Evolutionary conservation across 2,797 vertebrate species (phyloP).

Genomic region (Arctocebus calabarensis): DNA sequence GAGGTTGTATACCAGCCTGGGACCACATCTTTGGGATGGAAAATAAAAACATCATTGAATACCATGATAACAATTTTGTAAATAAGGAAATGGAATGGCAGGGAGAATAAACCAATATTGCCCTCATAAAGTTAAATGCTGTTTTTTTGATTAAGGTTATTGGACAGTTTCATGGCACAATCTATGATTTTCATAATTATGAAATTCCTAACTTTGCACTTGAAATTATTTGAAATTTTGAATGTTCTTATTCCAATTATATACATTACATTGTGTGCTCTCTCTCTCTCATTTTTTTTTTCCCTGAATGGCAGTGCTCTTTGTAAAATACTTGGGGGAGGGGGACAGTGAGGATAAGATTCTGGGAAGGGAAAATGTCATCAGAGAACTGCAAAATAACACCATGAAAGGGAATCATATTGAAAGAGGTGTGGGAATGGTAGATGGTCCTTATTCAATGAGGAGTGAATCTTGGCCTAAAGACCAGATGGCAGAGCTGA

Average conservation of each 20-base stretch:
- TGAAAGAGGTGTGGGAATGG: conserved; percentile 83
- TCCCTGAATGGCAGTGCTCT: not conserved
- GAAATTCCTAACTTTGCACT: not conserved
- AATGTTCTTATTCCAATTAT: not conserved
- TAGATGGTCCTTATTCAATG: conserved; percentile 88
- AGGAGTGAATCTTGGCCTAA: conserved; percentile 86
- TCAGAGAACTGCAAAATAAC: conserved; percentile 72
- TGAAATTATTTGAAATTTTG: conserved; percentile 41
- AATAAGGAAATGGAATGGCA: conserved; percentile 71
- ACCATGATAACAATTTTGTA: conserved; percentile 60
- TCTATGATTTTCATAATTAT: conserved; percentile 51
- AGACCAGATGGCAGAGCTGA: conserved; percentile 88
- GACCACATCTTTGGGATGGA: conserved; percentile 32
- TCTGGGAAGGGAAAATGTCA: conserved; percentile 65
- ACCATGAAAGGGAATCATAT: conserved; percentile 70
- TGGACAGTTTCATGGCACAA: conserved; percentile 63
- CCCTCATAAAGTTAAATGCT: conserved; percentile 67
- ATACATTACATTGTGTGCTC: not conserved
- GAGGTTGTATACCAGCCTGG: not conserved
- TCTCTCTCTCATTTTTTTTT: not conserved
- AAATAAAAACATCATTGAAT: conserved; percentile 72
- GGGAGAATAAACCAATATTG: conserved; percentile 66
- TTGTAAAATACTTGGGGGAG: conserved; percentile 42
- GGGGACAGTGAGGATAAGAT: not conserved
- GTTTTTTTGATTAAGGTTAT: conserved; percentile 25